These are phyloP conservation scores for Saccostrea echinata DNA, from an alignment of 1,140 invertebrate species.

Conservation along the genomic window DNA sequence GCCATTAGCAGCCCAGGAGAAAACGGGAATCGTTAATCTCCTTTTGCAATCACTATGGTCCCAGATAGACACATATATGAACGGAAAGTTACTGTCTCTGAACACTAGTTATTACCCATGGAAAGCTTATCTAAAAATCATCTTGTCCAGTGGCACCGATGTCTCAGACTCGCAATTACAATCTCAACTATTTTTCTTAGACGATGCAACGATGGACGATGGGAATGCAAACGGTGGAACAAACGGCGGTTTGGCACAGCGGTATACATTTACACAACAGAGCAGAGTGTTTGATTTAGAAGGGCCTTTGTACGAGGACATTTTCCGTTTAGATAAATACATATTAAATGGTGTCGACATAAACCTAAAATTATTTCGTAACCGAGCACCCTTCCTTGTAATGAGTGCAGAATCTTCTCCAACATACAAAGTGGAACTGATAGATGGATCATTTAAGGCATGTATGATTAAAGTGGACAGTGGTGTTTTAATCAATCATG, in stretches of 20 bases:
- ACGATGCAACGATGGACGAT: constrained; percentile 32
- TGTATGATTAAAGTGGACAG: constrained; percentile 36
- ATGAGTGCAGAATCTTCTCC: constrained; percentile 34
- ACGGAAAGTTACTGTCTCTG: constrained; percentile 46
- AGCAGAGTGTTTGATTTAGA: constrained; percentile 44
- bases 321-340: constrained; percentile 43
- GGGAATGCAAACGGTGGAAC: not conserved
- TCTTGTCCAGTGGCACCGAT: constrained; percentile 36
- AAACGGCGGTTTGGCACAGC: not conserved
- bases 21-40: constrained; percentile 40
- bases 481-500: constrained; percentile 41
- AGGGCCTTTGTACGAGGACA: constrained; percentile 38
- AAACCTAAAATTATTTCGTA: constrained; percentile 40
- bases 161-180: constrained; percentile 44
- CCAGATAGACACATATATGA: constrained; percentile 57
- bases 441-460: constrained; percentile 41
- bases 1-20: constrained; percentile 15
- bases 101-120: constrained; percentile 43
- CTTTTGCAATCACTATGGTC: constrained; percentile 39
- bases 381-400: not conserved
- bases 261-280: constrained; percentile 44
- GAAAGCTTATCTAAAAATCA: constrained; percentile 49
- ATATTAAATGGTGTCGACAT: constrained; percentile 45
- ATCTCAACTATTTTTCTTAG: constrained; percentile 43
- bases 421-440: constrained; percentile 27